phyloP scores from a whole-genome alignment of 2,797 vertebrate species.

The Pseudochirops cupreus region DNA sequence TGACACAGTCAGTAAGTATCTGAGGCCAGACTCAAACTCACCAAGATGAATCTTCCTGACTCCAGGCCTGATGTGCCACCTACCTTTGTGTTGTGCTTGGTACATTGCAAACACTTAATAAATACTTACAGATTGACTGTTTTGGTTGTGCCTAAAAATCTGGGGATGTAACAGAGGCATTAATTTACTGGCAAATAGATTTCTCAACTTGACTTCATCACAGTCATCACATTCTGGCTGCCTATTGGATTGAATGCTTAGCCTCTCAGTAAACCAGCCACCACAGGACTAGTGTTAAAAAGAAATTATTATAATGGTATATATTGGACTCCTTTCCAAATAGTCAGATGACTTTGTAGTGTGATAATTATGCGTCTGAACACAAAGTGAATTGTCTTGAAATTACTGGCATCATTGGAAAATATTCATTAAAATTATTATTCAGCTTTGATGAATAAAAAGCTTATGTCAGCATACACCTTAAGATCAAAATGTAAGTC shows the following conservation, averaged over 20 bases:
- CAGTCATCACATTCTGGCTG: constrained; percentile 19
- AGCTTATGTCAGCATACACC: not conserved
- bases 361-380: constrained; percentile 27
- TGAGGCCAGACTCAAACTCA: not conserved
- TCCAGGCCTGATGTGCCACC: not conserved
- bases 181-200: constrained; percentile 45
- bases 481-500: constrained; percentile 36
- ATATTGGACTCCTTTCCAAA: not conserved
- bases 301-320: constrained; percentile 1
- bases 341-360: constrained; percentile 12
- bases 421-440: constrained; percentile 32
- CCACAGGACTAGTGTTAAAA: not conserved
- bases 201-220: not conserved
- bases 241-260: constrained; percentile 18
- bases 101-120: not conserved
- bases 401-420: constrained; percentile 17
- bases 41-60: not conserved
- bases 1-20: not conserved
- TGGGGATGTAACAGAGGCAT: not conserved
- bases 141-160: constrained; percentile 24
- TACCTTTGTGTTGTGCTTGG: not conserved
- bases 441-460: not conserved
- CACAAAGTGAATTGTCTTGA: not conserved
- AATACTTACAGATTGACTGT: not conserved
- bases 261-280: not conserved